phyloP scores from a whole-genome alignment of 2,797 vertebrate genomes.

The Columba guinea region DNA sequence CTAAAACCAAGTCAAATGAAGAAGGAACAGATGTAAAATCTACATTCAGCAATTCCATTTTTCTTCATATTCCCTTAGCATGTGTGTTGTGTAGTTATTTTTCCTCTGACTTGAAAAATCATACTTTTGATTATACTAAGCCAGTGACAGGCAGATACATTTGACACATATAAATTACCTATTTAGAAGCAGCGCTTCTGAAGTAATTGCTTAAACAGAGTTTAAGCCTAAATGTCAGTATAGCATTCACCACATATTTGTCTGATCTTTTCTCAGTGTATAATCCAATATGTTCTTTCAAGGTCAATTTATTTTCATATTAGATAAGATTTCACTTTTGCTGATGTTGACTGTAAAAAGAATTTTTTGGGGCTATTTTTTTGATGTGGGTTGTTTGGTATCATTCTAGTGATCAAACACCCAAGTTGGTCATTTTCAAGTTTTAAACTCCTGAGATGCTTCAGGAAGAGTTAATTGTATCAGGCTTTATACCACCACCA shows the following conservation, averaged over 20 bases:
- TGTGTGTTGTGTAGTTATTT: not conserved
- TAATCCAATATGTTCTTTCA: slow-evolving; percentile 1
- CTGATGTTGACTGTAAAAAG: not conserved
- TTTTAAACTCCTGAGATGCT: not conserved
- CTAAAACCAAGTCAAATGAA: slow-evolving; percentile 8
- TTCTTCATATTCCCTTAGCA: not conserved
- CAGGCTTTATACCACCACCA: not conserved
- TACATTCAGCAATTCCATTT: not conserved
- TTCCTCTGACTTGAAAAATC: not conserved
- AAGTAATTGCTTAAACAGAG: slow-evolving; percentile 40
- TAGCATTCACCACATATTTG: slow-evolving; percentile 17
- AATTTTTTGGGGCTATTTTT: not conserved
- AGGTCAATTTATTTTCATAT: slow-evolving; percentile 13
- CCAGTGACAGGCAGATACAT: not conserved
- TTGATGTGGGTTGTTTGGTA: not conserved
- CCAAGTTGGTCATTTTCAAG: not conserved
- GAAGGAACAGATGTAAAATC: slow-evolving; percentile 4
- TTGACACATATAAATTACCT: slow-evolving; percentile 45
- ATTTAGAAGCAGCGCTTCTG: slow-evolving; percentile 4
- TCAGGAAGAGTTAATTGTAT: not conserved
- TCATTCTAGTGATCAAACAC: not conserved
- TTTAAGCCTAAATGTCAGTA: slow-evolving; percentile 22
- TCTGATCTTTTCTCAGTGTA: not conserved
- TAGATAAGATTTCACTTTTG: not conserved
- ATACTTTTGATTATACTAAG: slow-evolving; percentile 16